Evolutionary conservation across 2,888 invertebrate genomes (phyloP).

Genomic region (Epicampocera succincta): DNA sequence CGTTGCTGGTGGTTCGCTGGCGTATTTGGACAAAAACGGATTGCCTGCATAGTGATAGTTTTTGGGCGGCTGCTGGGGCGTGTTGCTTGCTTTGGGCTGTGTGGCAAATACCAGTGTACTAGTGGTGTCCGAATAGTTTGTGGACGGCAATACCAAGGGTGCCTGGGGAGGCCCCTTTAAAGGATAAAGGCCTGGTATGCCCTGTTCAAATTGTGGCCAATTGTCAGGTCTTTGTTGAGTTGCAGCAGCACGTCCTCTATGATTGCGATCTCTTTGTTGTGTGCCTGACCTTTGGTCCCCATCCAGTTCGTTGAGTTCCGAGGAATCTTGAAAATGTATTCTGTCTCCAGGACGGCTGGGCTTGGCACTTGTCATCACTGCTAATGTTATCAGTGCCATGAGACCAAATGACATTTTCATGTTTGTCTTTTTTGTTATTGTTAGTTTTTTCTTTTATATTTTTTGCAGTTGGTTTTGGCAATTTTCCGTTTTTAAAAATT

Average conservation of each 20-base stretch:
- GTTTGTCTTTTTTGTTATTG: constrained; percentile 7
- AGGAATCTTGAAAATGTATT: not conserved
- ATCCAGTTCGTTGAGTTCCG: constrained; percentile 5
- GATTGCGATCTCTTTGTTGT: constrained; percentile 27
- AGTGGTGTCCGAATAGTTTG: too few relatives aligned
- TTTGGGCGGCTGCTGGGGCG: constrained; percentile 11
- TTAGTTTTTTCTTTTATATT: constrained; percentile 3
- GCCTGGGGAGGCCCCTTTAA: constrained; percentile 43
- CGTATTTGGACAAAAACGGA: constrained; percentile 29
- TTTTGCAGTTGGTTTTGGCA: not conserved
- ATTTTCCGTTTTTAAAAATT: not conserved
- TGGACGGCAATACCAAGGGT: constrained; percentile 14
- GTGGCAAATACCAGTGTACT: not conserved
- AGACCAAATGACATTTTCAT: constrained; percentile 24
- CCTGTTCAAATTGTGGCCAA: constrained; percentile 33
- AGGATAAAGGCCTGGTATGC: constrained; percentile 44
- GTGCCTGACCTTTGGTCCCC: not conserved
- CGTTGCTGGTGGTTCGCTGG: too few relatives aligned
- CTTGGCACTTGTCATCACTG: not conserved
- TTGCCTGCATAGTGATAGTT: constrained; percentile 30
- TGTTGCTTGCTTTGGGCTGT: not conserved
- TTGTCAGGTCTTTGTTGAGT: not conserved
- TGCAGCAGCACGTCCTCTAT: constrained; percentile 19
- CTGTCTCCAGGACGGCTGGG: constrained; percentile 15
- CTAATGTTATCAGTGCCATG: constrained; percentile 3